Percentiles rank a stretch among this genome's conserved stretches.
phyloP scores from a whole-genome alignment of 2,888 invertebrate species.

The Branchipolynoe longqiensis region DNA sequence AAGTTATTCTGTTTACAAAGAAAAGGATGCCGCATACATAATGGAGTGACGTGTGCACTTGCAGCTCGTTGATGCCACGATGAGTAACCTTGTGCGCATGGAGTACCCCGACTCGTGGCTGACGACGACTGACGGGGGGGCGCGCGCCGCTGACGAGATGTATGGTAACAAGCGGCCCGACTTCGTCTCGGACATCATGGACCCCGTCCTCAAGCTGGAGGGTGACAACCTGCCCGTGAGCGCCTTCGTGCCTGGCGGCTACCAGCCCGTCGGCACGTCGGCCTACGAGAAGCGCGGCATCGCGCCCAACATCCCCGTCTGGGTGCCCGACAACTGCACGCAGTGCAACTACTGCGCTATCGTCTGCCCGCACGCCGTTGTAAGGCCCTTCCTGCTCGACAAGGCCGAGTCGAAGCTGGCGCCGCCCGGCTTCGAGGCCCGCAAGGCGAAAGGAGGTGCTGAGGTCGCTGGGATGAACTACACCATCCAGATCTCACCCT shows the following conservation, averaged over 20 bases:
- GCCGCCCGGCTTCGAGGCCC: slow-evolving; percentile 67
- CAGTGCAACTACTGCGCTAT: slow-evolving; percentile 70
- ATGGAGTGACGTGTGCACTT: too few relatives aligned
- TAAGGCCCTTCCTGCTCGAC: slow-evolving; percentile 68
- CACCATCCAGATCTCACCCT: slow-evolving; percentile 67
- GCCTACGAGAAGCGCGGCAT: slow-evolving; percentile 68
- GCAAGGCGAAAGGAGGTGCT: slow-evolving; percentile 69
- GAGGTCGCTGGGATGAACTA: slow-evolving; percentile 67
- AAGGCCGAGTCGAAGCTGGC: slow-evolving; percentile 64
- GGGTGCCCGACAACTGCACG: slow-evolving; percentile 68
- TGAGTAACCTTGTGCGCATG: slow-evolving; percentile 63
- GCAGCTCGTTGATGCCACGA: slow-evolving; percentile 64
- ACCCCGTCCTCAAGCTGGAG: slow-evolving; percentile 68
- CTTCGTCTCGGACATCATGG: slow-evolving; percentile 67
- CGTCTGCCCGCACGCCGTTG: slow-evolving; percentile 69
- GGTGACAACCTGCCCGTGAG: slow-evolving; percentile 69
- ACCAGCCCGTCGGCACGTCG: slow-evolving; percentile 67
- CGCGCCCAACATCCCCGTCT: slow-evolving; percentile 67
- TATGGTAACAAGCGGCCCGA: slow-evolving; percentile 61
- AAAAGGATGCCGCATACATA: too few relatives aligned
- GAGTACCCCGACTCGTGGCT: slow-evolving; percentile 65
- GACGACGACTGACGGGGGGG: slow-evolving; percentile 34
- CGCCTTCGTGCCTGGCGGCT: slow-evolving; percentile 68
- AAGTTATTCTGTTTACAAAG: too few relatives aligned
- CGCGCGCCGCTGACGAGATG: slow-evolving; percentile 8